These are phyloP conservation scores for Drosophila sucinea DNA, from an alignment of 1,140 invertebrate genomes.

Conservation along the genomic window DNA sequence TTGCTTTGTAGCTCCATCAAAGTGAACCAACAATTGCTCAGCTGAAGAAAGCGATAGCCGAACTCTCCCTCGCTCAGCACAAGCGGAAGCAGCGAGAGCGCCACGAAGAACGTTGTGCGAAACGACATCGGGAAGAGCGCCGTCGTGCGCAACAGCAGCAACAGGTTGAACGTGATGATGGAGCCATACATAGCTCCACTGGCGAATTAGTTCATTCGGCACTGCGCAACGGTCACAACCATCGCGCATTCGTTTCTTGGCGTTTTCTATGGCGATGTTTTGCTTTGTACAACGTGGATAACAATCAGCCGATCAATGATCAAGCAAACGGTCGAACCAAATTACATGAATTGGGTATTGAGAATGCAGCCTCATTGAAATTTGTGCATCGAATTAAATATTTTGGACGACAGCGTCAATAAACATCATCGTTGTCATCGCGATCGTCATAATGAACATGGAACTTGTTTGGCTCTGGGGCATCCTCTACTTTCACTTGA, in stretches of 20 bases:
- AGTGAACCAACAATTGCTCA: slow-evolving; percentile 69
- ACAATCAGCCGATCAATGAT: slow-evolving; percentile 71
- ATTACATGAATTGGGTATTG: slow-evolving; percentile 84
- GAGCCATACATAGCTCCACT: slow-evolving; percentile 48
- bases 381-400: slow-evolving; percentile 85
- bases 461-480: slow-evolving; percentile 43
- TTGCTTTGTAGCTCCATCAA: slow-evolving; percentile 62
- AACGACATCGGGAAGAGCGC: slow-evolving; percentile 45
- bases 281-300: slow-evolving; percentile 84
- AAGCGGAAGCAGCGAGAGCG: slow-evolving; percentile 63
- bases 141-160: slow-evolving; percentile 25
- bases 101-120: slow-evolving; percentile 48
- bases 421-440: slow-evolving; percentile 21
- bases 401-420: slow-evolving; percentile 67
- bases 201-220: slow-evolving; percentile 79
- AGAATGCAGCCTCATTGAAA: slow-evolving; percentile 85
- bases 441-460: slow-evolving; percentile 5
- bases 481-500: slow-evolving; percentile 36
- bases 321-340: slow-evolving; percentile 83
- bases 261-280: slow-evolving; percentile 88
- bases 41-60: slow-evolving; percentile 71
- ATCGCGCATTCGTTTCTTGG: slow-evolving; percentile 86
- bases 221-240: slow-evolving; percentile 72
- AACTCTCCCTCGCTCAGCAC: slow-evolving; percentile 62
- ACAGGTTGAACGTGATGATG: slow-evolving; percentile 48